Base-by-base conservation (phyloP, 2,888 invertebrate genomes). In the Platycnemis pennipes region DNA sequence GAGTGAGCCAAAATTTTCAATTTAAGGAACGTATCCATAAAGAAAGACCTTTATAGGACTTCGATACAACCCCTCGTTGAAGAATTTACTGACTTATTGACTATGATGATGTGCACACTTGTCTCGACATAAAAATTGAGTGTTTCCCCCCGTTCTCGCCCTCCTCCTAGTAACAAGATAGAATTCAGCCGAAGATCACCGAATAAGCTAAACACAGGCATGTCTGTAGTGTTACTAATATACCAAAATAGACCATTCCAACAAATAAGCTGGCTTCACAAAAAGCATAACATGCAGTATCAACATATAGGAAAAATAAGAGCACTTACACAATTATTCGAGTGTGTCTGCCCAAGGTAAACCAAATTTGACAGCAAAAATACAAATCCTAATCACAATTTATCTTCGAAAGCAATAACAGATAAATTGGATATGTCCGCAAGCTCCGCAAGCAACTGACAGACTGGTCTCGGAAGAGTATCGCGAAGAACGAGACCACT, bases 381-480 rank as follows among this genome's bases (percentile, higher is more conserved):
- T 16, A 11, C 16, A 37, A 37, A 37, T 0, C 16, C 77, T 13
- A 13, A 13, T 77, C 31, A 77, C 37, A 77, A 77, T 26, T 7
- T 77, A 77, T 26, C 77, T 37, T 77, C 26, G 16, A 37, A 37
- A 31, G 37, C 11, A 77, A 37, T 37, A 37, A 77, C 31, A 37
- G 16, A 31, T 5, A 77, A n/a, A n/a, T n/a, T n/a, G n/a, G n/a
- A n/a, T n/a, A n/a, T n/a, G n/a, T n/a, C n/a, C n/a, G 7, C 69
- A 77, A 77, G n/a, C n/a, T 37, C 77, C 77, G 37, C 77, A 77
- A 77, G 37, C 77, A 16, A 22, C 77, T 77, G 31, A 77, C 77
- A 77, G 77, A 77, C 77, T 77, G 77, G 77, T 77, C 77, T 77
- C 77, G 77, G 77, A 31, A 8, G 37, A 77, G 37, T 77, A 77